Base-by-base conservation (phyloP, 2,888 invertebrate species). In the Lysandra bellargus region DNA sequence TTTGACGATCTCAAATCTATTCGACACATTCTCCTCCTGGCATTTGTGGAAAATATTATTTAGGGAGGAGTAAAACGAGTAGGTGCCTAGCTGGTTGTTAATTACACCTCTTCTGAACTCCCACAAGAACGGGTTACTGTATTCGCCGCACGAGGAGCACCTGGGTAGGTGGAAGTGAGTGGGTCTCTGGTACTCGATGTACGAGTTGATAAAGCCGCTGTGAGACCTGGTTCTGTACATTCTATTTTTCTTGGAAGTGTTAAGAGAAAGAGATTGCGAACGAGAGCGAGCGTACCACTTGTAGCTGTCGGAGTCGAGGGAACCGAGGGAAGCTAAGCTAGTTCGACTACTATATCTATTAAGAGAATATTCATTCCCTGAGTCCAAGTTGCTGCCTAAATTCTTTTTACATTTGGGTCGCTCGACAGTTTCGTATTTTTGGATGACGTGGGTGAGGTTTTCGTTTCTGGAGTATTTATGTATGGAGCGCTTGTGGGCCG, bases 111-210 rank as follows among this genome's bases (percentile, higher is more conserved):
- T 76, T 44, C n/a, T 30, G 4, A 79, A 75, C 7, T 90, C 88
- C 84, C 88, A 88, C 0, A 87, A 84, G 81, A 90, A 91, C 0
- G 89, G 87, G 9, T 84, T 82, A 60, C 85, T 89, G 0, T 85
- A 84, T 6, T 88, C 84, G 1, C 91, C 90, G 57, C 91, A 92
- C 6, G 90, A 90, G 0, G 84, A 83, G 80, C 90, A 92, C 78
- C 86, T 89, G 0, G 95, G 95, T 1, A 94, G n/a, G 82, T 95
- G 95, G 82, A 88, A 95, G 81, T 95, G 95, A 0, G 64, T 81
- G 0, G 95, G 95, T 61, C 90, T 88, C 0, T 94, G 94, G 79
- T 94, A 88, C 83, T 87, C 90, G 0, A 92, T 84, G 78, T 86
- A 90, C 0, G 91, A 85, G 83, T 94, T 94, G 0, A 94, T 84